phyloP scores from a whole-genome alignment of 2,797 vertebrate genomes.

The Sebastes hubbsi region DNA sequence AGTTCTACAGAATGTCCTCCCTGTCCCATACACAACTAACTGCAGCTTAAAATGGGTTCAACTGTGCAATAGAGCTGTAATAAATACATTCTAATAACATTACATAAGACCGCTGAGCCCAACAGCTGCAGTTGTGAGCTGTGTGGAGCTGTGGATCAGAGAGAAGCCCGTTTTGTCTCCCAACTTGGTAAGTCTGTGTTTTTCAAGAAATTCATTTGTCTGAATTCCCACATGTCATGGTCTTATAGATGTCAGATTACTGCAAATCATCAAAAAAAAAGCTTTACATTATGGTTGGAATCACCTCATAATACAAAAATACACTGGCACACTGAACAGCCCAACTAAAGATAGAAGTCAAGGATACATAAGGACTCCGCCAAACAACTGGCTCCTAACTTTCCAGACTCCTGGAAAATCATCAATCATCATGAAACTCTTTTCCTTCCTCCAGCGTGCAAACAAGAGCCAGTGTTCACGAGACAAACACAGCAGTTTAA shows the following conservation, averaged over 20 bases:
- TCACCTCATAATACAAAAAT: neutral
- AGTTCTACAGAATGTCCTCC: neutral
- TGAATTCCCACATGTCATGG: neutral
- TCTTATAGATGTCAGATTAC: neutral
- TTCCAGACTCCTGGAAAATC: slow-evolving; percentile 20
- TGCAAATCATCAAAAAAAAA: neutral
- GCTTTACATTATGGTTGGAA: neutral
- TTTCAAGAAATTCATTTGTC: slow-evolving; percentile 63
- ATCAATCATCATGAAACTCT: slow-evolving; percentile 44
- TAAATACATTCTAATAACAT: slow-evolving; percentile 72
- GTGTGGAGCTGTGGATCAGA: slow-evolving; percentile 47
- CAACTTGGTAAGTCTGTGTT: slow-evolving; percentile 34
- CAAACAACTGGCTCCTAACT: slow-evolving; percentile 46
- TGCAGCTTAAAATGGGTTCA: slow-evolving; percentile 56
- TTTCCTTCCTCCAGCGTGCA: slow-evolving; percentile 52
- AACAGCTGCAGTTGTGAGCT: slow-evolving; percentile 57
- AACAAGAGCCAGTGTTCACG: slow-evolving; percentile 25
- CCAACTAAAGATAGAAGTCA: slow-evolving; percentile 46
- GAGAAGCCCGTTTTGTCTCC: slow-evolving; percentile 43
- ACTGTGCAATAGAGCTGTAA: slow-evolving; percentile 66
- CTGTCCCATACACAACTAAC: slow-evolving; percentile 12
- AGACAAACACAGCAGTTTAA: slow-evolving; percentile 7
- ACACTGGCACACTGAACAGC: neutral
- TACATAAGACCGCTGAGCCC: slow-evolving; percentile 68
- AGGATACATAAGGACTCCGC: slow-evolving; percentile 32